Percentiles rank a stretch among this genome's conserved stretches.
phyloP scores from a whole-genome alignment of 2,113 vertebrate species.

The Oophaga pumilio region DNA sequence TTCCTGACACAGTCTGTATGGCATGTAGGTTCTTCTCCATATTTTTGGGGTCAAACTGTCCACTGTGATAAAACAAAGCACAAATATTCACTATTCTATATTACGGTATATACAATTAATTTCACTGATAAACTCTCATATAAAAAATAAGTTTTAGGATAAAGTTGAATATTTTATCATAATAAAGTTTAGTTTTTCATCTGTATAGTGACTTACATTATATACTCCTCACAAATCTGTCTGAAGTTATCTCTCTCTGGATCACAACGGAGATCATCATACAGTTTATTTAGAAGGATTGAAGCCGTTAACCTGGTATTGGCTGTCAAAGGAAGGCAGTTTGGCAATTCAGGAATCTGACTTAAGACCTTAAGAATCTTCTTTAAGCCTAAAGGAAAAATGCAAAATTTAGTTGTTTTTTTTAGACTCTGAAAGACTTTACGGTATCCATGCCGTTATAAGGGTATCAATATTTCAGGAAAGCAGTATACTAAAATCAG shows the following conservation, averaged over 20 bases:
- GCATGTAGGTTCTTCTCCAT: slow-evolving; percentile 97
- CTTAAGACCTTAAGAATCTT: slow-evolving; percentile 95
- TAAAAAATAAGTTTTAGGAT: neutral
- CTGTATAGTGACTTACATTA: slow-evolving; percentile 77
- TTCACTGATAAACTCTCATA: neutral
- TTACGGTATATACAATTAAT: neutral
- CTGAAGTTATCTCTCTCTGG: slow-evolving; percentile 88
- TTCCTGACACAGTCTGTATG: slow-evolving; percentile 88
- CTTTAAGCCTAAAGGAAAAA: slow-evolving; percentile 78
- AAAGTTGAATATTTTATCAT: neutral
- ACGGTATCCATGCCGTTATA: neutral
- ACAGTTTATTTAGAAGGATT: slow-evolving; percentile 88
- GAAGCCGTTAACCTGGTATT: slow-evolving; percentile 94
- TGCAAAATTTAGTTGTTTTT: neutral
- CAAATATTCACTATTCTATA: neutral
- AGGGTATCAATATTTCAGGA: neutral
- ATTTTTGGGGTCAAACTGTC: slow-evolving; percentile 91
- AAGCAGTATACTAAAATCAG: neutral
- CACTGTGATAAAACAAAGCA: slow-evolving; percentile 68
- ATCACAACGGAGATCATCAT: slow-evolving; percentile 90
- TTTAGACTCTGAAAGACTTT: neutral
- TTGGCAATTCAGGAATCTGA: slow-evolving; percentile 88
- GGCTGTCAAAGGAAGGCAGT: slow-evolving; percentile 88
- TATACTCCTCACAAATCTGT: slow-evolving; percentile 87
- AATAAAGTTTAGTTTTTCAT: neutral